phyloP scores from a whole-genome alignment of 2,888 invertebrate genomes.

The Nematopogon swammerdamellus region DNA sequence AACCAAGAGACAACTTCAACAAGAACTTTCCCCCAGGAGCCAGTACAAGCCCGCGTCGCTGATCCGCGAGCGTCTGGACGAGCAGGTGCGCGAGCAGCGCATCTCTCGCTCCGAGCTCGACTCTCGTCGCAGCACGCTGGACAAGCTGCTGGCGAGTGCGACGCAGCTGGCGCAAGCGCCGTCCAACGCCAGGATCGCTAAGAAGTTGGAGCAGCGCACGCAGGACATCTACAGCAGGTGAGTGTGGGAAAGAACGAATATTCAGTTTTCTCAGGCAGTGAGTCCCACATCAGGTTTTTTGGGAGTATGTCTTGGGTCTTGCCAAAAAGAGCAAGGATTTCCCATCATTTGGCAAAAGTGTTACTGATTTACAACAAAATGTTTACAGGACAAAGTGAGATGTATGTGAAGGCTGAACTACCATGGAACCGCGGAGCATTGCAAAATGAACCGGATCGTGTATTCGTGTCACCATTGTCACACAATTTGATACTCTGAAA shows the following conservation, averaged over 20 bases:
- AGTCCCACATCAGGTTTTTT: conserved; percentile 2
- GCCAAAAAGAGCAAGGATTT: background rate
- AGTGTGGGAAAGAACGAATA: too few species aligned
- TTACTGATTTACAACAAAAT: too few species aligned
- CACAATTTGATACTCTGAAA: too few species aligned
- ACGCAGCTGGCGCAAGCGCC: conserved; percentile 77
- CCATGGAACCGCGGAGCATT: too few species aligned
- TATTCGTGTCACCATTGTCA: too few species aligned
- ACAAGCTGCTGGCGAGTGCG: conserved; percentile 75
- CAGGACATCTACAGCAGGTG: conserved; percentile 72
- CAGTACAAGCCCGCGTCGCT: conserved; percentile 82
- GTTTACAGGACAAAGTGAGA: too few species aligned
- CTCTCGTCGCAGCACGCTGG: conserved; percentile 81
- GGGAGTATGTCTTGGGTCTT: conserved; percentile 5
- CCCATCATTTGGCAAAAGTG: background rate
- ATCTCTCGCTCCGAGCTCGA: conserved; percentile 80
- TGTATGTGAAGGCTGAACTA: too few species aligned
- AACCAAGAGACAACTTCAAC: too few species aligned
- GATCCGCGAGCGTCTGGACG: conserved; percentile 83
- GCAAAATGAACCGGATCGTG: too few species aligned
- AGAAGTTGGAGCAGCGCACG: conserved; percentile 85
- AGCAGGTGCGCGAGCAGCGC: conserved; percentile 86
- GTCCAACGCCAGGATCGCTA: conserved; percentile 82
- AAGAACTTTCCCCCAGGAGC: too few species aligned
- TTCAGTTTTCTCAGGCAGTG: too few species aligned